These are phyloP conservation scores for Smittia sp. DNA, from an alignment of 2,888 invertebrate genomes.

Conservation along the genomic window DNA sequence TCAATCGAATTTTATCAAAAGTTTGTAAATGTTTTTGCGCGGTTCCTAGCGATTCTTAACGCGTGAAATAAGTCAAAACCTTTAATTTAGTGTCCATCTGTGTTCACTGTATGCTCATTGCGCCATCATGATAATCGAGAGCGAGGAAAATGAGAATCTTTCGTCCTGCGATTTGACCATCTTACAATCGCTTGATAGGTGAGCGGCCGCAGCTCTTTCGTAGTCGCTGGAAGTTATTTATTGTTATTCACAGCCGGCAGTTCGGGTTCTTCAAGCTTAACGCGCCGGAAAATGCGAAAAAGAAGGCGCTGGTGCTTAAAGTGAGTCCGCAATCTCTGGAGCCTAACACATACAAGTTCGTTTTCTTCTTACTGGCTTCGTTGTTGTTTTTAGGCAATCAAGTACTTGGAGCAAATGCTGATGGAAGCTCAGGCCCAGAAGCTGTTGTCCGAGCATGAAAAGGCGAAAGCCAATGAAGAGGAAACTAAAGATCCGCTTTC, in stretches of 20 bases:
- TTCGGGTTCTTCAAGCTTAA: constrained; percentile 86
- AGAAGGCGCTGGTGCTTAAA: constrained; percentile 76
- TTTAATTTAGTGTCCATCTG: constrained; percentile 12
- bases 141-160: constrained; percentile 39
- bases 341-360: constrained; percentile 9
- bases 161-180: constrained; percentile 27
- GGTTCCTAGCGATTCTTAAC: background rate
- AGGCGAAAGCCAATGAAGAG: constrained; percentile 42
- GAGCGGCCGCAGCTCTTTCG: background rate
- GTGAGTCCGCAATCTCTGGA: constrained; percentile 49
- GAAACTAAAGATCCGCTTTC: constrained; percentile 40
- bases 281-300: constrained; percentile 75
- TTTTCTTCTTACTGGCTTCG: constrained; percentile 27
- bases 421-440: constrained; percentile 71
- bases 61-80: background rate
- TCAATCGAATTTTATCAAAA: background rate
- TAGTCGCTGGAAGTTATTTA: constrained; percentile 13
- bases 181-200: constrained; percentile 30
- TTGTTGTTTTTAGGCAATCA: constrained; percentile 63
- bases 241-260: constrained; percentile 68
- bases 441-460: constrained; percentile 42
- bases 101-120: background rate
- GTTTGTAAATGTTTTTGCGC: constrained; percentile 16
- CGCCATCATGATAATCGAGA: constrained; percentile 38
- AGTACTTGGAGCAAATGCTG: constrained; percentile 80